Evolutionary conservation across 2,888 invertebrate genomes (phyloP), one percentile per base, ranked within the genome.

Genomic region (Bhutanitis thaidina): DNA sequence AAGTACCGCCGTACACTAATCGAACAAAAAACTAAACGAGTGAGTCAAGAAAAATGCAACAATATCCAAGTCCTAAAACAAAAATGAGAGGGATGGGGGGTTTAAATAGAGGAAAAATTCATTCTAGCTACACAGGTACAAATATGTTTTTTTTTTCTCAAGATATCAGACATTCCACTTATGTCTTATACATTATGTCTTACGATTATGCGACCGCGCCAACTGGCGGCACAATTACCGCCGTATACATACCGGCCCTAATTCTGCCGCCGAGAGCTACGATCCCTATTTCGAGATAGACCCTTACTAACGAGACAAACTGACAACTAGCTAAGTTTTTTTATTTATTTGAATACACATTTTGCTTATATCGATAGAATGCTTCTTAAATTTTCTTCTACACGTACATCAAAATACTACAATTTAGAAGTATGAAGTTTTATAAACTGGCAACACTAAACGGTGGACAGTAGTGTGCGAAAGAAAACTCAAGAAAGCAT

Each of bases 41-140:
- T 12, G 34, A 34, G n/a, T n/a, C 57, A 61, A 68, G 64, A 64
- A 59, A 65, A 64, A 50, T 55, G 75, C 80, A 80, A 80, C 80
- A 80, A 72, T 80, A 80, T 83, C 79, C 79, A 79, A 78, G 71
- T 71, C 62, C 55, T 68, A 63, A 70, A 66, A 66, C 62, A 59
- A 59, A 64, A 62, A 64, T 56, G 55, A 64, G 58, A 58, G 59
- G 56, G 59, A 58, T 61, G 65, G 14, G 25, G 20, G 25, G 13
- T 16, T 13, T 32, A 39, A 72, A 67, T 69, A 71, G 76, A 71
- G 36, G 51, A 25, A 77, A 81, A 87, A 88, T 87, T 88, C 76
- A 71, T 72, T 81, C 88, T 88, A 88, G 78, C 88, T 88, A 88
- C 80, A 84, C 88, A 88, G 88, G 88, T 88, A 88, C 88, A 78